Percentiles rank a stretch among this genome's conserved stretches.
Conservation (phyloP, 2,113 vertebrate genomes). For the Lepisosteus oculatus region DNA sequence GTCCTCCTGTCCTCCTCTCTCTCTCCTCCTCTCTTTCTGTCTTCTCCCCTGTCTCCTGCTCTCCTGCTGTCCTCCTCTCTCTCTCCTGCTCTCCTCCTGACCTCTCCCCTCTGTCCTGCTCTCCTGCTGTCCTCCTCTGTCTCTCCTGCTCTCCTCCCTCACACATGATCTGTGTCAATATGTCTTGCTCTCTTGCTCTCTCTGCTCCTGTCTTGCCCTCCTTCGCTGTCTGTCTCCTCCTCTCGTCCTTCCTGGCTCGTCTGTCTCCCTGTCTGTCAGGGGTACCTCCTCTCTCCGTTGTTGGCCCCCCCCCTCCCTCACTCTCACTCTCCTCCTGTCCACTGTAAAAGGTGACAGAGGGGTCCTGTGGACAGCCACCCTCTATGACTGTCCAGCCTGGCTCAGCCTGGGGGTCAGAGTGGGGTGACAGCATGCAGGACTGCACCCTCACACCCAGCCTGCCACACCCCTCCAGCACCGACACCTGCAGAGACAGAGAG, state of each 20-base stretch:
- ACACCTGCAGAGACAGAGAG: constrained; percentile 46
- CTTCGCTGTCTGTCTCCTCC: not conserved
- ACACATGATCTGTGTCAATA: too few species aligned
- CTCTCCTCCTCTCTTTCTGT: not conserved
- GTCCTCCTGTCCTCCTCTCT: not conserved
- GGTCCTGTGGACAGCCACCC: constrained; percentile 51
- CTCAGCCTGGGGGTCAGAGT: constrained; percentile 54
- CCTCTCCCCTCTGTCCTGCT: not conserved
- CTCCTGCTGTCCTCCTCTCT: not conserved
- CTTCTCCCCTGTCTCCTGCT: not conserved
- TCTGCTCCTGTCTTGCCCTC: not conserved
- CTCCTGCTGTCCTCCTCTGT: not conserved
- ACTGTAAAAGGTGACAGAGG: constrained; percentile 40
- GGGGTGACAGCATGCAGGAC: constrained; percentile 60
- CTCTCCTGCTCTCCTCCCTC: not conserved
- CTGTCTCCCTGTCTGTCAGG: not conserved
- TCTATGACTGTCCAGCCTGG: constrained; percentile 55
- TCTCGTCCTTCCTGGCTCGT: not conserved
- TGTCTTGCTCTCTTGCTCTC: not conserved
- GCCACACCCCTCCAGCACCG: constrained; percentile 26
- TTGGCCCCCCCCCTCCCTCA: not conserved
- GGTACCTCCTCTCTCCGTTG: not conserved
- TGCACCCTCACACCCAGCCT: constrained; percentile 42
- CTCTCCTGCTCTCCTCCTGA: constrained; percentile 8
- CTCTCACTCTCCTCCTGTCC: constrained; percentile 12